A percentile compares a stretch with the other conserved stretches of the same genome.
These are phyloP conservation scores for Psittacus erithacus DNA, from an alignment of 2,113 vertebrate genomes.

Conservation along the genomic window DNA sequence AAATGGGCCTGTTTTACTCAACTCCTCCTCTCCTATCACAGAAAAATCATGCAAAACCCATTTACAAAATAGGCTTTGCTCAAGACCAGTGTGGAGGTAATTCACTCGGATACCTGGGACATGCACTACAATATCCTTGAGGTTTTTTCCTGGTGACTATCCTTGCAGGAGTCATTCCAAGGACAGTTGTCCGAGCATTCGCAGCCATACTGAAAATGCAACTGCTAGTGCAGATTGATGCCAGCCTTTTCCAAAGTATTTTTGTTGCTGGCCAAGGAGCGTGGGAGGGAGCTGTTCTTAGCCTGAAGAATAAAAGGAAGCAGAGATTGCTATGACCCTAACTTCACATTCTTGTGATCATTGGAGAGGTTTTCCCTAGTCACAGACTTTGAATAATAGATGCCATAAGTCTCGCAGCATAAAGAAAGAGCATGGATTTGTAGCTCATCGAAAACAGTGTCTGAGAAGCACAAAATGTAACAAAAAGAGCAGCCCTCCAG, in stretches of 20 bases:
- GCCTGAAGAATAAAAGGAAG: not conserved
- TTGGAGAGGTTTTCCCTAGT: not conserved
- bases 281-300: not conserved
- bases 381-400: conserved; percentile 17
- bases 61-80: not conserved
- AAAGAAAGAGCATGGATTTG: not conserved
- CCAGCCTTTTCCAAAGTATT: not conserved
- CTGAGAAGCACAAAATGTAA: not conserved
- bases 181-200: not conserved
- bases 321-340: not conserved
- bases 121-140: not conserved
- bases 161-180: not conserved
- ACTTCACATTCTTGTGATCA: not conserved
- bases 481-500: not conserved
- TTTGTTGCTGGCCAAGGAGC: not conserved
- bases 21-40: not conserved
- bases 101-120: not conserved
- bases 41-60: not conserved
- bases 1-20: not conserved
- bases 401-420: not conserved
- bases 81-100: not conserved
- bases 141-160: not conserved
- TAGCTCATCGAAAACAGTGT: not conserved
- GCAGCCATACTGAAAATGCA: not conserved
- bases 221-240: not conserved